phyloP scores from a whole-genome alignment of 2,113 vertebrate species.

The Atlantisia rogersi region DNA sequence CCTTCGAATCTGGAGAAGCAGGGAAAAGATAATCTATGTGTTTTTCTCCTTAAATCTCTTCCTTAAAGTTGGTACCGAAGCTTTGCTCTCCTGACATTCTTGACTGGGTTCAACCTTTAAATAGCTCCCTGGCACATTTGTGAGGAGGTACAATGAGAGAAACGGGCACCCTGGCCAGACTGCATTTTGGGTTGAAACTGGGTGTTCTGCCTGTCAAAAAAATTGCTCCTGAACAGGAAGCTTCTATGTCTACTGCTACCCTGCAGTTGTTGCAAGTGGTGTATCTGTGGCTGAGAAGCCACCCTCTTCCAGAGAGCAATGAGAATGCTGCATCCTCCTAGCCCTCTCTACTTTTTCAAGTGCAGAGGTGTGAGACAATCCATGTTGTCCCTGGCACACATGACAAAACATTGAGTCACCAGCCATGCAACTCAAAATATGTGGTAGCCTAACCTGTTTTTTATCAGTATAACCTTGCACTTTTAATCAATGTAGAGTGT shows the following conservation, averaged over 20 bases:
- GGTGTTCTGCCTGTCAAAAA: not conserved
- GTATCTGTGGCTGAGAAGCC: not conserved
- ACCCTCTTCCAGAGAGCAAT: not conserved
- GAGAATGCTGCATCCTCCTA: not conserved
- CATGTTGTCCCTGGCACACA: not conserved
- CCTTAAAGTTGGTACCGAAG: not conserved
- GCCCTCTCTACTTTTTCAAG: not conserved
- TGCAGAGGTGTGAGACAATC: not conserved
- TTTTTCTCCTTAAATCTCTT: not conserved
- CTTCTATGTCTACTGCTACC: not conserved
- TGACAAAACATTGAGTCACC: not conserved
- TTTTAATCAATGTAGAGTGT: too few relatives aligned
- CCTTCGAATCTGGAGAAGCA: conserved; percentile 83
- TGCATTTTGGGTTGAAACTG: not conserved
- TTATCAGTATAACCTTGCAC: too few relatives aligned
- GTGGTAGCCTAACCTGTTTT: too few relatives aligned
- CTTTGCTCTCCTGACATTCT: not conserved
- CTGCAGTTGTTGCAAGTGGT: not conserved
- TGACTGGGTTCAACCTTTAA: not conserved
- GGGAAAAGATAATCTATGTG: conserved; percentile 85
- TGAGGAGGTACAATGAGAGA: too few relatives aligned
- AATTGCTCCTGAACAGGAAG: not conserved
- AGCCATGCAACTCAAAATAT: too few relatives aligned
- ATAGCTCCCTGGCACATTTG: too few relatives aligned
- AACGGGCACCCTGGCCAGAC: not conserved